Evolutionary conservation across 2,113 vertebrate species (phyloP).

Genomic region (Phalacrocorax pelagicus): DNA sequence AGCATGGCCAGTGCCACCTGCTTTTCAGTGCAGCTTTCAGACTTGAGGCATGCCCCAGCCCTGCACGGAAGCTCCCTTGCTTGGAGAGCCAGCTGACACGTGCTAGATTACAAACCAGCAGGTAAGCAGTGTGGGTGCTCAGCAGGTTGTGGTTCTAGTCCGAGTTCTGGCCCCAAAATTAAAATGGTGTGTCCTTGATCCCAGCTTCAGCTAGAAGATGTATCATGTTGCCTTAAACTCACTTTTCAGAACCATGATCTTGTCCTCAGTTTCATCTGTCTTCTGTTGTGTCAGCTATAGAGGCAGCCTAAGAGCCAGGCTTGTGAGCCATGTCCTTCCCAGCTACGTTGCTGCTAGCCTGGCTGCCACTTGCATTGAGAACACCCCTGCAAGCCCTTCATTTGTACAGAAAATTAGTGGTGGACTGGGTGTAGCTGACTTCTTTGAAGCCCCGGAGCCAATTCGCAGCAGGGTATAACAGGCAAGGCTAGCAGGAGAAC

Average conservation of each 20-base stretch:
- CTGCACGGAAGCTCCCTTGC: background rate
- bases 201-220: background rate
- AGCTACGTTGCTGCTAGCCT: background rate
- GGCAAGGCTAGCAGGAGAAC: background rate
- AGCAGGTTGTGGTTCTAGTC: background rate
- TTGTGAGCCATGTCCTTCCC: background rate
- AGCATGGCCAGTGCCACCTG: background rate
- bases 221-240: background rate
- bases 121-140: background rate
- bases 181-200: background rate
- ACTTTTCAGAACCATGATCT: background rate
- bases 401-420: background rate
- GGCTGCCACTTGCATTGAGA: background rate
- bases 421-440: background rate
- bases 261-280: background rate
- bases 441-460: background rate
- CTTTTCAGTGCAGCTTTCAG: background rate
- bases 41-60: background rate
- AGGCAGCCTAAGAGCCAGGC: background rate
- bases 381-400: background rate
- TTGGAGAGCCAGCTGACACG: background rate
- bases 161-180: background rate
- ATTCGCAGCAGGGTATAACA: background rate
- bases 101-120: background rate
- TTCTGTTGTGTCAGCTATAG: background rate